Conservation (phyloP, 2,888 invertebrate genomes). For the Myathropa florea region DNA sequence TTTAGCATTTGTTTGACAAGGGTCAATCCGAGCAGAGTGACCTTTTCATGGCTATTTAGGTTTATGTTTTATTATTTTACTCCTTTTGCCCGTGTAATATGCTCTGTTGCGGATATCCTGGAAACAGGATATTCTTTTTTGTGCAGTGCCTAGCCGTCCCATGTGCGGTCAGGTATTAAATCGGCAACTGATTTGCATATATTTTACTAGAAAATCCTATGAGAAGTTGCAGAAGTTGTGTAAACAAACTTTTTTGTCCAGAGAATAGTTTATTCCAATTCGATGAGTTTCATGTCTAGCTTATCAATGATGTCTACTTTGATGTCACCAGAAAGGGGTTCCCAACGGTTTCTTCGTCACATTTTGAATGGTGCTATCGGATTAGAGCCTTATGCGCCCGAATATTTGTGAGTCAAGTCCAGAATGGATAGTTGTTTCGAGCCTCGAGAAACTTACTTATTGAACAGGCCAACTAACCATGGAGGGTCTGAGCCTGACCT, state of each 20-base stretch:
- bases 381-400: not conserved
- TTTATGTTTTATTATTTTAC: constrained; percentile 49
- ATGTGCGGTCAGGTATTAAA: constrained; percentile 50
- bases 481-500: too few species aligned
- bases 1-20: constrained; percentile 60
- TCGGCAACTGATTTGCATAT: constrained; percentile 44
- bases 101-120: constrained; percentile 3
- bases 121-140: constrained; percentile 7
- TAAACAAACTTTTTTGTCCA: constrained; percentile 47
- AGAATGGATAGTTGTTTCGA: too few species aligned
- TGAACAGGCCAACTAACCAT: too few species aligned
- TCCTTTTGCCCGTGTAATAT: constrained; percentile 14
- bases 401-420: too few species aligned
- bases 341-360: not conserved
- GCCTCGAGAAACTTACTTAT: too few species aligned
- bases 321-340: not conserved
- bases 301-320: not conserved
- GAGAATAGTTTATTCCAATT: constrained; percentile 29
- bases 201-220: not conserved
- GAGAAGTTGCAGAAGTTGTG: constrained; percentile 18
- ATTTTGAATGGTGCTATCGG: not conserved
- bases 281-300: constrained; percentile 15
- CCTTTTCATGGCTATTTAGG: constrained; percentile 52
- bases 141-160: constrained; percentile 7
- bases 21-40: constrained; percentile 44